A percentile compares a stretch with the other conserved stretches of the same genome.
phyloP scores from a whole-genome alignment of 2,797 vertebrate genomes.

The Pseudochaenichthys georgianus region DNA sequence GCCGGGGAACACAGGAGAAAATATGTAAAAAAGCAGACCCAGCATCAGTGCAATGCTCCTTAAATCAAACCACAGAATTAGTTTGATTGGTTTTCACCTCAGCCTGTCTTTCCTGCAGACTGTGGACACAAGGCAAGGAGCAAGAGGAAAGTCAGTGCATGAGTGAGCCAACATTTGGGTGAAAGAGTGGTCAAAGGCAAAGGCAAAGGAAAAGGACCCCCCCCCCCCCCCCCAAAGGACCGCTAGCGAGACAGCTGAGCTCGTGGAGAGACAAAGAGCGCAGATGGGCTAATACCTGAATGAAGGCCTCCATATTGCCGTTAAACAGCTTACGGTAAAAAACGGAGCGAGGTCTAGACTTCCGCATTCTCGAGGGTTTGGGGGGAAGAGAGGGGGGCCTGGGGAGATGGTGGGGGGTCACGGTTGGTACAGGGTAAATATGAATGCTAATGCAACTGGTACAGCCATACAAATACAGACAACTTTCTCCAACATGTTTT shows the following conservation, averaged over 20 bases:
- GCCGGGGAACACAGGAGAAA: slow-evolving; percentile 19
- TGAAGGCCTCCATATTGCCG: slow-evolving; percentile 97
- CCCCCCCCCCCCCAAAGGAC: slow-evolving; percentile 66
- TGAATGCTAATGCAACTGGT: slow-evolving; percentile 46
- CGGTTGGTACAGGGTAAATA: slow-evolving; percentile 75
- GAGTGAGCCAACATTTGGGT: slow-evolving; percentile 63
- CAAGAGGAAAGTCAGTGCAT: slow-evolving; percentile 72
- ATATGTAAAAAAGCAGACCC: slow-evolving; percentile 36
- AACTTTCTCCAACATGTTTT: not conserved
- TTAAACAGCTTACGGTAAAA: slow-evolving; percentile 98
- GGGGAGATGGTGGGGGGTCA: slow-evolving; percentile 87
- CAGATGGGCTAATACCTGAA: slow-evolving; percentile 89
- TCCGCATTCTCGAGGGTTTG: slow-evolving; percentile 97
- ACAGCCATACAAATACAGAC: slow-evolving; percentile 28
- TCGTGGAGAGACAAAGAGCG: slow-evolving; percentile 82
- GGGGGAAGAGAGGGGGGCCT: slow-evolving; percentile 97
- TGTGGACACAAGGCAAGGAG: slow-evolving; percentile 67
- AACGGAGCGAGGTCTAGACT: slow-evolving; percentile 94
- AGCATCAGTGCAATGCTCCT: slow-evolving; percentile 6
- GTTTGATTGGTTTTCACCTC: slow-evolving; percentile 23
- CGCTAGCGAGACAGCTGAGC: slow-evolving; percentile 80
- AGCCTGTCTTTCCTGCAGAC: slow-evolving; percentile 26
- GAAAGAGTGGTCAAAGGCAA: slow-evolving; percentile 72
- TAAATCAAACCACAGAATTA: slow-evolving; percentile 27
- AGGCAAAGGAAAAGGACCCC: slow-evolving; percentile 68